Percentiles rank a stretch among this genome's conserved stretches.
phyloP scores from a whole-genome alignment of 2,888 invertebrate genomes.

The Patella depressa region DNA sequence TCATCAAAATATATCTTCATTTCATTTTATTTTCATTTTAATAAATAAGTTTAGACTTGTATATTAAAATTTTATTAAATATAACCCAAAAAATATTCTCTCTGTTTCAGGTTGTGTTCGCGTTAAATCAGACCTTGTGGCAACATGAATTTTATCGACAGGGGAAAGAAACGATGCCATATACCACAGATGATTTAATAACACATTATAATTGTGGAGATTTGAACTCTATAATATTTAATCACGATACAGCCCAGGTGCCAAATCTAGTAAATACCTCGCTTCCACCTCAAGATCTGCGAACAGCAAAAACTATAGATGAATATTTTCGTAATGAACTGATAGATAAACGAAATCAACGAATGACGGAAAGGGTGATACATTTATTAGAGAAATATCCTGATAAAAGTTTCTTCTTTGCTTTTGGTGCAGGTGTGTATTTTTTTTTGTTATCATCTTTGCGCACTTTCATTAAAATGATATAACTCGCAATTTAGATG shows the following conservation, averaged over 20 bases:
- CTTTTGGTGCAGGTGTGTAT: constrained; percentile 74
- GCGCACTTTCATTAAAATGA: no score
- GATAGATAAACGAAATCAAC: constrained; percentile 73
- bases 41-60: no score
- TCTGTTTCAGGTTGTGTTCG: constrained; percentile 71
- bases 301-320: constrained; percentile 70
- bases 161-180: constrained; percentile 50
- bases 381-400: constrained; percentile 71
- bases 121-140: constrained; percentile 72
- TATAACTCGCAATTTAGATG: no score
- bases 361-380: constrained; percentile 73
- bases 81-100: not conserved
- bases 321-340: constrained; percentile 74
- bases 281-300: constrained; percentile 59
- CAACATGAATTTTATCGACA: constrained; percentile 70
- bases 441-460: not conserved
- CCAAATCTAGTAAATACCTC: constrained; percentile 68
- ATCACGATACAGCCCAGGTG: constrained; percentile 67
- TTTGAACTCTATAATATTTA: constrained; percentile 71
- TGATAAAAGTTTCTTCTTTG: constrained; percentile 73
- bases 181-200: constrained; percentile 71
- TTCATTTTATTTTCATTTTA: no score
- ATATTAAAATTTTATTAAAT: no score
- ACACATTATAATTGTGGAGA: constrained; percentile 73
- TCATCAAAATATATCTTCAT: no score